Base-by-base conservation (phyloP, 2,888 invertebrate genomes). In the Nymphalis polychloros region DNA sequence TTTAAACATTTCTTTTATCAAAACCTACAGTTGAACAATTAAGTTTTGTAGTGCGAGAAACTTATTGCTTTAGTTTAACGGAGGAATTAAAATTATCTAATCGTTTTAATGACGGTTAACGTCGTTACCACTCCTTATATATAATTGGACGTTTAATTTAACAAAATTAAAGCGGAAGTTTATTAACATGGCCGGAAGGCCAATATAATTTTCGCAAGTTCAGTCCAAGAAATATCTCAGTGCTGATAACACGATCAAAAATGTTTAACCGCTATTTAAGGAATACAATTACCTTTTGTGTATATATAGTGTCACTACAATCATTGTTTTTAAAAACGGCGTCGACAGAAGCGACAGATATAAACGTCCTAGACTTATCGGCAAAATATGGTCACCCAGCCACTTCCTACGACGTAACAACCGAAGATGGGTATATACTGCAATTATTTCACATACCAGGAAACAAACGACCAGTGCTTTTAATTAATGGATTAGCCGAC, bases 401-500 rank as follows among this genome's bases (percentile, higher is more conserved):
- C 0, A 20, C 60, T 17, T 27, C 63, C 6, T 85, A 89, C 71
- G 73, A 73, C 23, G 81, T 86, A 61, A 78, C 69, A 0, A 89
- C 89, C 1, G 82, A 85, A 59, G 90, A 90, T 63, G 89, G 86
- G 62, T 89, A 90, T 71, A 81, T 86, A 52, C 75, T 90, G 16
- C 81, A 77, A 27, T 68, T 87, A 19, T 89, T 87, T 70, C 81
- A 85, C 62, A 81, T 89, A 31, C 73, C 82, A 64, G 74, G 85
- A 0, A 82, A 85, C 72, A 75, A 75, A 47, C n/a, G 48, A n/a
- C 84, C 84, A 2, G 66, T 84, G 2, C 76, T 86, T 0, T 65
- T 83, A 4, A 65, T 80, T 64, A 86, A 86, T 63, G 86, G 86
- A 0, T 63, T 79, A 6, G 16, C 79, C 7, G 84, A 83, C n/a